phyloP scores from a whole-genome alignment of 1,140 invertebrate species.

The Cotesia vestalis region DNA sequence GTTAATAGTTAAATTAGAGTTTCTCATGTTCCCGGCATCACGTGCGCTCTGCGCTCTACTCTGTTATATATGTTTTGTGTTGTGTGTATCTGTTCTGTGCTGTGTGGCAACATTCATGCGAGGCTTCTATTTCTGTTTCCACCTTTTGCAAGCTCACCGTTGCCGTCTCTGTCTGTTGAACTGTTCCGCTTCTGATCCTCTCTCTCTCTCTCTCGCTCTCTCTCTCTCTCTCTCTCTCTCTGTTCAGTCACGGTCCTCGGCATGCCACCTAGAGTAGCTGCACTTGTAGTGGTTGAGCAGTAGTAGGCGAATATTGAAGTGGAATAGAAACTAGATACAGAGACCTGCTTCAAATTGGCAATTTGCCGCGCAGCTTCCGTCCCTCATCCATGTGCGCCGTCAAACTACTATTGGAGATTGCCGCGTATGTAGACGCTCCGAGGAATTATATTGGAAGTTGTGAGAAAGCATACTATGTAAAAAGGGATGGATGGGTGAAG shows the following conservation, averaged over 20 bases:
- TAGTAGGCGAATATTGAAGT: background rate
- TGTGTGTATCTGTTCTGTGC: no score
- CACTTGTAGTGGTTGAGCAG: background rate
- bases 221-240: constrained; percentile 13
- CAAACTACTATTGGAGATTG: constrained; percentile 28
- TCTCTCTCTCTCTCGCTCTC: constrained; percentile 3
- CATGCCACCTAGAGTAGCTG: background rate
- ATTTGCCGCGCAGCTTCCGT: constrained; percentile 40
- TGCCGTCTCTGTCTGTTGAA: no score
- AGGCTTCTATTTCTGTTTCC: constrained; percentile 8
- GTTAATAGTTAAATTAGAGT: constrained; percentile 45
- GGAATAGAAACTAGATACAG: background rate
- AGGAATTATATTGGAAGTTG: background rate
- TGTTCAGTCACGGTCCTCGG: constrained; percentile 17
- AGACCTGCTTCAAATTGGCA: constrained; percentile 42
- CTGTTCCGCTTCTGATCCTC: background rate
- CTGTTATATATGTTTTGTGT: no score
- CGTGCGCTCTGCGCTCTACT: constrained; percentile 2
- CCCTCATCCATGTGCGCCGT: constrained; percentile 29
- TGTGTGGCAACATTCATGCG: constrained; percentile 4
- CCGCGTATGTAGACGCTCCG: constrained; percentile 20
- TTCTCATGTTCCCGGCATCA: constrained; percentile 31
- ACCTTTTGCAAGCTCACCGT: background rate
- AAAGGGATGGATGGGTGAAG: no score
- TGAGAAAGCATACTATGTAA: no score